Evolutionary conservation across 1,140 invertebrate genomes (phyloP).

Genomic region (Sitobion miscanthi): DNA sequence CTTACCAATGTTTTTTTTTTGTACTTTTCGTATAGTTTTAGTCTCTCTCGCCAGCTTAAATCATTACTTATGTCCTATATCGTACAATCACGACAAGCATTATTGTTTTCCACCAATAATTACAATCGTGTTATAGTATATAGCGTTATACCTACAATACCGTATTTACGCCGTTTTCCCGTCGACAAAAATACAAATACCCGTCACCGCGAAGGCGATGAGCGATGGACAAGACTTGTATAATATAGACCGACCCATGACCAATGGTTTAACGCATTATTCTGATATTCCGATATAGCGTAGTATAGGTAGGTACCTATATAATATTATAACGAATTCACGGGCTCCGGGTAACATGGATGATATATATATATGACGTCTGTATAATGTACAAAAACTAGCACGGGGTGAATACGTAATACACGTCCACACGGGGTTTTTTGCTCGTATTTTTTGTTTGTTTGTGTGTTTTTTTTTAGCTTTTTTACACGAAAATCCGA

Average conservation of each 20-base stretch:
- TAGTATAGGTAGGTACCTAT: not conserved
- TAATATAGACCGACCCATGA: too few relatives aligned
- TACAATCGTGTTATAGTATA: too few relatives aligned
- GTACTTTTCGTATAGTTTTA: too few relatives aligned
- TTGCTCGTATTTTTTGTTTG: not conserved
- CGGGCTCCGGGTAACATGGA: not conserved
- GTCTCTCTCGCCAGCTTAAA: too few relatives aligned
- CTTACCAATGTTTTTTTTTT: too few relatives aligned
- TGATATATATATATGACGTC: not conserved
- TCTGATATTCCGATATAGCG: not conserved
- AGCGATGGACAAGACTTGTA: not conserved
- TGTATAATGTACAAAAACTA: not conserved
- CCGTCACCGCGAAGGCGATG: too few relatives aligned
- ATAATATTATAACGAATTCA: conserved; percentile 18
- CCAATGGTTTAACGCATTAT: not conserved
- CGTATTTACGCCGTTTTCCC: not conserved
- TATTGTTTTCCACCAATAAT: too few relatives aligned
- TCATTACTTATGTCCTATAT: too few relatives aligned
- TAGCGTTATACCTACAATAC: not conserved
- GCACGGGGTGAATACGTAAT: conserved; percentile 18
- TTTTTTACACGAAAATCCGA: conserved; percentile 25
- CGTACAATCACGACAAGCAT: too few relatives aligned
- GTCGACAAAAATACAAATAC: not conserved
- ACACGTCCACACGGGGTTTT: not conserved
- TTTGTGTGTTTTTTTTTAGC: not conserved